These are phyloP conservation scores for Acrocephalus scirpaceus DNA, from an alignment of 2,797 vertebrate genomes.

Conservation along the genomic window DNA sequence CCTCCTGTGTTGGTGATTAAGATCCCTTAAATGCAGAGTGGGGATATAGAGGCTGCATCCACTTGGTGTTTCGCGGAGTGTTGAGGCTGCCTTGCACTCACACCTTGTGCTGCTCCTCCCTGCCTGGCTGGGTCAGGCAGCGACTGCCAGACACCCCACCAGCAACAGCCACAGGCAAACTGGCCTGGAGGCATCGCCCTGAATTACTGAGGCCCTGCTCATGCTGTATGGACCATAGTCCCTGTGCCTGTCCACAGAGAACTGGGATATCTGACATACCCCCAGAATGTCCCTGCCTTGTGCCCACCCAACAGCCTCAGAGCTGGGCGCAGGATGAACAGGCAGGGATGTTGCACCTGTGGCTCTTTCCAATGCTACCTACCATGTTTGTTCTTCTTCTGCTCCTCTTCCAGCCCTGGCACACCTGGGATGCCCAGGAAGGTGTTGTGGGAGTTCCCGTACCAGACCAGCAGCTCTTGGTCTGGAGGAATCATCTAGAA, in stretches of 20 bases:
- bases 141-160: rapidly evolving
- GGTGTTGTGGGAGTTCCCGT: conserved; percentile 93
- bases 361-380: background rate
- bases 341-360: background rate
- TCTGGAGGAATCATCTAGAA: conserved; percentile 93
- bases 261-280: background rate
- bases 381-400: conserved; percentile 92
- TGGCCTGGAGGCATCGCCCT: rapidly evolving
- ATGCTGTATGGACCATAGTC: background rate
- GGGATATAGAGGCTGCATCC: background rate
- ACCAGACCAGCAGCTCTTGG: conserved; percentile 97
- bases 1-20: background rate
- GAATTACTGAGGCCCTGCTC: background rate
- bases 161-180: background rate
- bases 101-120: background rate
- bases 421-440: conserved; percentile 96
- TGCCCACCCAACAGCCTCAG: rapidly evolving
- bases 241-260: background rate
- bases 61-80: rapidly evolving
- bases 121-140: background rate
- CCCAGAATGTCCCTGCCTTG: background rate
- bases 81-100: background rate
- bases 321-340: rapidly evolving
- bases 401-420: conserved; percentile 89
- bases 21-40: background rate